Percentiles rank a stretch among this genome's conserved stretches.
phyloP scores from a whole-genome alignment of 1,140 invertebrate genomes.

The Laodelphax striatellus region DNA sequence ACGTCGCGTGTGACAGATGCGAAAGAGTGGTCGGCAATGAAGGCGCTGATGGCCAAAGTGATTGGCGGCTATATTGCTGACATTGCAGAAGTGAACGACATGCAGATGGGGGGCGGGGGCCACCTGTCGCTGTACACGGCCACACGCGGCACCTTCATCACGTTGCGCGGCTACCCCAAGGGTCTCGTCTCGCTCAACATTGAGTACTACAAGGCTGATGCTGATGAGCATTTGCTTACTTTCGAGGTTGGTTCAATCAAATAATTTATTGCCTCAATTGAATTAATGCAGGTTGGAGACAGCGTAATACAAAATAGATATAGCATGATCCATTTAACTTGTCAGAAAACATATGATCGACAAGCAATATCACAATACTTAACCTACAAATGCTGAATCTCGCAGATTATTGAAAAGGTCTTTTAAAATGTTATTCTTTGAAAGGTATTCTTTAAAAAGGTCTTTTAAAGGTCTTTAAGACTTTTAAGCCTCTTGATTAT shows the following conservation, averaged over 20 bases:
- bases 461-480: too few species aligned
- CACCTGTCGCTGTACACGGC: slow-evolving; percentile 53
- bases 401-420: too few species aligned
- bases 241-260: slow-evolving; percentile 53
- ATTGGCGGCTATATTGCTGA: slow-evolving; percentile 53
- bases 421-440: too few species aligned
- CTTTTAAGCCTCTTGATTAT: too few species aligned
- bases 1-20: slow-evolving; percentile 48
- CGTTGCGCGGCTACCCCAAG: slow-evolving; percentile 54
- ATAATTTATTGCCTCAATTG: too few species aligned
- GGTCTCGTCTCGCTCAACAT: slow-evolving; percentile 66
- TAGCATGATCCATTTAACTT: too few species aligned
- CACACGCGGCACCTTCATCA: slow-evolving; percentile 52
- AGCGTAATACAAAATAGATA: too few species aligned
- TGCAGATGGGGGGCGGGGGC: slow-evolving; percentile 47
- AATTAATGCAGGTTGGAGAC: too few species aligned
- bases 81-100: slow-evolving; percentile 43
- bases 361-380: too few species aligned
- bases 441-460: too few species aligned
- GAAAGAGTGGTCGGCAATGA: slow-evolving; percentile 47
- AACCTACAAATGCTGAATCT: too few species aligned
- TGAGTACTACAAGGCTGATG: slow-evolving; percentile 64
- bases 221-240: slow-evolving; percentile 52
- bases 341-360: too few species aligned
- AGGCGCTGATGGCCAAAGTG: slow-evolving; percentile 39